A percentile compares a stretch with the other conserved stretches of the same genome.
These are phyloP conservation scores for Myotis planiceps DNA, from an alignment of 2,797 vertebrate species.

Conservation along the genomic window DNA sequence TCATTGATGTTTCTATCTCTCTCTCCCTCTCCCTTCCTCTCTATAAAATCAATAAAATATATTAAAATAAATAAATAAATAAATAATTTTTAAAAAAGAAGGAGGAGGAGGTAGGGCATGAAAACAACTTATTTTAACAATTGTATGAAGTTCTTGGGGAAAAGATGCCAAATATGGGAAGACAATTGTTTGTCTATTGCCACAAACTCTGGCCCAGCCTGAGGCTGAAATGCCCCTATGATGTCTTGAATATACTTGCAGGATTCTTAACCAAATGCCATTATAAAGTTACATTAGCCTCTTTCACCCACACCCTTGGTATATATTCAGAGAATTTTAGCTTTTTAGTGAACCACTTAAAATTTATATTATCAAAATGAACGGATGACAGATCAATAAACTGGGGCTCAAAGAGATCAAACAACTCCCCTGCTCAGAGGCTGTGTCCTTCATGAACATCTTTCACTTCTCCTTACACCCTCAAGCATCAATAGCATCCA, in stretches of 20 bases:
- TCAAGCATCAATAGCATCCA: neutral
- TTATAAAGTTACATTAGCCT: neutral
- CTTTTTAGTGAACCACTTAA: neutral
- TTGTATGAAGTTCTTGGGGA: neutral
- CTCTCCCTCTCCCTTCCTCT: too few relatives aligned
- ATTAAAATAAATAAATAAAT: too few relatives aligned
- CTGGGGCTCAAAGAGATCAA: neutral
- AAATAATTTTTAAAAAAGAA: too few relatives aligned
- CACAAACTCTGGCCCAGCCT: neutral
- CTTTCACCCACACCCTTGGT: neutral
- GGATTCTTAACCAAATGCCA: slow-evolving; percentile 6
- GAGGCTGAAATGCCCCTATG: neutral
- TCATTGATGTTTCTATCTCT: too few relatives aligned
- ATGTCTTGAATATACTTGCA: neutral
- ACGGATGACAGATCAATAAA: neutral
- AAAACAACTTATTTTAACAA: slow-evolving; percentile 6
- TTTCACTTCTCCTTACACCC: neutral
- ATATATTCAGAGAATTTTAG: slow-evolving; percentile 19
- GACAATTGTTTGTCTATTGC: neutral
- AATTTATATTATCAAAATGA: neutral
- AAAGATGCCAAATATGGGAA: neutral
- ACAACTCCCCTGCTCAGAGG: neutral
- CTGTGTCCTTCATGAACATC: neutral
- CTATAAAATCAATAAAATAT: too few relatives aligned
- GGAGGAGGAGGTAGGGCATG: neutral